phyloP scores from a whole-genome alignment of 2,113 vertebrate species.

The Myocastor coypus region DNA sequence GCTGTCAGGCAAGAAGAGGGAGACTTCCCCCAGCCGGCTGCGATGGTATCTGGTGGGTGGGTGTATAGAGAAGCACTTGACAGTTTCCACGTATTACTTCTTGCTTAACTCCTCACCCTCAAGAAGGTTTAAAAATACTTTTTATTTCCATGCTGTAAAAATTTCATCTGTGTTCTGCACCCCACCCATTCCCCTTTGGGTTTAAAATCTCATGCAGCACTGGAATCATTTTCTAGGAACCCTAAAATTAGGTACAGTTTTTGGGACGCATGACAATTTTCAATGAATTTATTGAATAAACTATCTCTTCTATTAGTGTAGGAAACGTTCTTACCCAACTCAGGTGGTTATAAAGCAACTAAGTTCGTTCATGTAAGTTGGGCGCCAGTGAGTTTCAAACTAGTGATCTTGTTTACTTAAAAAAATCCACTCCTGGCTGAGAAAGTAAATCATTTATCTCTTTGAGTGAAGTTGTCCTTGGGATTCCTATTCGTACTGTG shows the following conservation, averaged over 20 bases:
- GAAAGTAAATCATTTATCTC: constrained; percentile 31
- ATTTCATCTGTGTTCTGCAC: constrained; percentile 67
- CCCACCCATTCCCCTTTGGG: constrained; percentile 43
- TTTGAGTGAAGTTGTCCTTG: constrained; percentile 1
- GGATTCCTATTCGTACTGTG: background rate
- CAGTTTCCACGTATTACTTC: constrained; percentile 83
- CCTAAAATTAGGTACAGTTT: constrained; percentile 70
- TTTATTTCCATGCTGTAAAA: constrained; percentile 82
- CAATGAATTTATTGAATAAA: constrained; percentile 49
- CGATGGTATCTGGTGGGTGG: constrained; percentile 83
- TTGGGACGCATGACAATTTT: constrained; percentile 64
- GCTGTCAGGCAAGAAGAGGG: constrained; percentile 79
- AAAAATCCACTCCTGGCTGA: background rate
- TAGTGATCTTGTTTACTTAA: background rate
- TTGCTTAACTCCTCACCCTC: constrained; percentile 79
- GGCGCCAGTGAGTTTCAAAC: constrained; percentile 42
- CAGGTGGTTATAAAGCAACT: background rate
- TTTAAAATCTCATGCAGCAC: constrained; percentile 57
- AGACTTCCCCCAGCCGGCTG: constrained; percentile 78
- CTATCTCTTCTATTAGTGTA: background rate
- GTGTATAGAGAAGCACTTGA: constrained; percentile 77
- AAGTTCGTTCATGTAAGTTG: constrained; percentile 13
- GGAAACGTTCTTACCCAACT: constrained; percentile 43
- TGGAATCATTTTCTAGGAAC: constrained; percentile 49
- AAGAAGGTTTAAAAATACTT: constrained; percentile 83